Conservation (phyloP, 2,113 vertebrate genomes). For the Camelus dromedarius region DNA sequence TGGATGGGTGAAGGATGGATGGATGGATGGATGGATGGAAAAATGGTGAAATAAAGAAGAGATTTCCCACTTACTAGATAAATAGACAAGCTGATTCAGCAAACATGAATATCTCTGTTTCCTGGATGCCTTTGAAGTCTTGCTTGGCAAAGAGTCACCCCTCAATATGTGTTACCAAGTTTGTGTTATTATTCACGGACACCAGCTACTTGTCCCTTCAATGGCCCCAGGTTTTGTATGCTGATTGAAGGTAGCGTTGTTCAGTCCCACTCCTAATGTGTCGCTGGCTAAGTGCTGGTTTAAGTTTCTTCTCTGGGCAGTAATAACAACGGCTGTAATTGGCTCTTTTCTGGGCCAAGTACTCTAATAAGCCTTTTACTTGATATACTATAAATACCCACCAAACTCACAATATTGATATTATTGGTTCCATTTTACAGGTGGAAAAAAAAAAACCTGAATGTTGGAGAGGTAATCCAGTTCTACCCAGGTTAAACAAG, state of each 20-base stretch:
- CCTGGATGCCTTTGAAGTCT: conserved; percentile 41
- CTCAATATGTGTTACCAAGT: background rate
- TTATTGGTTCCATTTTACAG: conserved; percentile 16
- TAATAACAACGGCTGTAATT: background rate
- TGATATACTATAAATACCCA: background rate
- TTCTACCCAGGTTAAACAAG: background rate
- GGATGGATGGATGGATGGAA: background rate
- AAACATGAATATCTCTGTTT: background rate
- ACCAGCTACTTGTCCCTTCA: background rate
- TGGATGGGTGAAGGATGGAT: background rate
- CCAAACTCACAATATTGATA: background rate
- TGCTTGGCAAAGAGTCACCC: conserved; percentile 37
- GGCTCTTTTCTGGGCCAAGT: background rate
- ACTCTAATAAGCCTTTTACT: background rate
- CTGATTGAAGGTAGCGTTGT: background rate
- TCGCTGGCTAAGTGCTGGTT: background rate
- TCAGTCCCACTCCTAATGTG: background rate
- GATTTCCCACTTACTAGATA: background rate
- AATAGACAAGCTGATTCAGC: background rate
- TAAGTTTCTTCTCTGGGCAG: background rate
- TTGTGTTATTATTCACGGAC: background rate
- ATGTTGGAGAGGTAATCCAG: background rate
- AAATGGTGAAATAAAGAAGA: background rate
- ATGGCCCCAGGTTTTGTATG: background rate
- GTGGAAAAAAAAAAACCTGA: background rate